Percentiles rank a stretch among this genome's conserved stretches.
These are phyloP conservation scores for Eristalinus sepulchralis DNA, from an alignment of 2,888 invertebrate species.

Conservation along the genomic window DNA sequence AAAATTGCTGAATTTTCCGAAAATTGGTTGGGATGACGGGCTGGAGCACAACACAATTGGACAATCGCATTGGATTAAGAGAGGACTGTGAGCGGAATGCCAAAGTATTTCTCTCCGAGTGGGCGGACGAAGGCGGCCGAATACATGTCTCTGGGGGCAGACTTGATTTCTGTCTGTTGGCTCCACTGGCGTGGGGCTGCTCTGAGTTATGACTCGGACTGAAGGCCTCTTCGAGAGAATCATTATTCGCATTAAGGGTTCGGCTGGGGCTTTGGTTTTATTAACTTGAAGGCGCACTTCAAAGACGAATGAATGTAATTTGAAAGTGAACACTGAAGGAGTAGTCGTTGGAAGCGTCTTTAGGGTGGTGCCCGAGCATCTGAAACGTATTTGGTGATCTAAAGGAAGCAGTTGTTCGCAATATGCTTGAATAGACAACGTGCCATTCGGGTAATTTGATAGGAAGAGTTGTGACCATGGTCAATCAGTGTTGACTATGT, in stretches of 20 bases:
- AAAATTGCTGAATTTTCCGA: constrained; percentile 67
- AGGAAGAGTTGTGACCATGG: neutral
- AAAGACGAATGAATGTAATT: constrained; percentile 16
- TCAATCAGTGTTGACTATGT: neutral
- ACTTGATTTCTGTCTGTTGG: constrained; percentile 17
- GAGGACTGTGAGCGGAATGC: constrained; percentile 54
- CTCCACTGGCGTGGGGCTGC: neutral
- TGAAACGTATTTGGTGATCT: neutral
- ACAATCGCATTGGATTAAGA: constrained; percentile 62
- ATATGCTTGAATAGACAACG: neutral
- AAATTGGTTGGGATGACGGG: constrained; percentile 56
- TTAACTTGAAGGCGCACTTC: constrained; percentile 19
- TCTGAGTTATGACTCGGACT: constrained; percentile 17
- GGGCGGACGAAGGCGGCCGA: neutral
- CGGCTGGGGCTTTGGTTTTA: constrained; percentile 16
- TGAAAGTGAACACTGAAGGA: neutral
- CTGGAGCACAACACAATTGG: constrained; percentile 57
- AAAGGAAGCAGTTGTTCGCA: neutral
- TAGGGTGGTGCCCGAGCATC: neutral
- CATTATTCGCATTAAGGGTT: constrained; percentile 11
- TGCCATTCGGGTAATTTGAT: neutral
- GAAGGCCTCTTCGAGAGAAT: neutral
- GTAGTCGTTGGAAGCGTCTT: neutral
- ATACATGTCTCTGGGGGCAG: neutral
- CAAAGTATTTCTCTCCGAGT: constrained; percentile 32